Percentiles rank a stretch among this genome's conserved stretches.
phyloP scores from a whole-genome alignment of 1,140 invertebrate genomes.

The Zaprionus nigranus region DNA sequence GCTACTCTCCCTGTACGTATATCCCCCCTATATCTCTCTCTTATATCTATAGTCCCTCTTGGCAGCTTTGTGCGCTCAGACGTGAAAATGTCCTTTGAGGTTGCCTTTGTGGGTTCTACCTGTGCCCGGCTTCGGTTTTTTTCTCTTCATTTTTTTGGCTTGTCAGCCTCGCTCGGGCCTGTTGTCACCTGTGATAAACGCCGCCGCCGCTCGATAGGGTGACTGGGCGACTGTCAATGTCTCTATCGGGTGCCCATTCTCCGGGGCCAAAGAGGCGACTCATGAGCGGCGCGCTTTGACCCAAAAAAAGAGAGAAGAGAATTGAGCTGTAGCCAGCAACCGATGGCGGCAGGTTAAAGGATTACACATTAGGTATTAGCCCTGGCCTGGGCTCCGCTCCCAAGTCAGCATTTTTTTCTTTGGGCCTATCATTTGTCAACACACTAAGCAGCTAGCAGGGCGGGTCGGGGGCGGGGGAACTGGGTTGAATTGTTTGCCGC shows the following conservation, averaged over 20 bases:
- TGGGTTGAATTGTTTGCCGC: conserved; percentile 21
- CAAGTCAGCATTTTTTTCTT: conserved; percentile 66
- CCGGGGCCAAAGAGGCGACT: conserved; percentile 24
- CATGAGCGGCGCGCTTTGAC: conserved; percentile 63
- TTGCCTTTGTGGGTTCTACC: conserved; percentile 39
- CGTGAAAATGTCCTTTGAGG: conserved; percentile 80
- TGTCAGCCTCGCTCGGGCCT: conserved; percentile 35
- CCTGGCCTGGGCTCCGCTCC: conserved; percentile 9
- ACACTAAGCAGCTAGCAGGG: conserved; percentile 53
- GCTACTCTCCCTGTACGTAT: conserved; percentile 22
- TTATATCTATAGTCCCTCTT: conserved; percentile 10
- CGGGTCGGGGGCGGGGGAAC: background rate
- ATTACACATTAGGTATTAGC: conserved; percentile 52
- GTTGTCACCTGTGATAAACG: conserved; percentile 57
- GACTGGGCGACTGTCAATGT: conserved; percentile 45
- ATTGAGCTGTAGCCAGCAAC: conserved; percentile 53
- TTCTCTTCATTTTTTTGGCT: conserved; percentile 24
- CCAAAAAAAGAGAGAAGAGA: conserved; percentile 29
- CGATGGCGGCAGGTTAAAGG: conserved; percentile 75
- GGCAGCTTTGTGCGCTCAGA: conserved; percentile 61
- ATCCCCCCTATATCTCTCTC: background rate
- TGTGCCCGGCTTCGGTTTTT: conserved; percentile 8
- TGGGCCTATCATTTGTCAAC: conserved; percentile 72
- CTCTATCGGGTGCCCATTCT: conserved; percentile 55
- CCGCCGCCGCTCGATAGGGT: conserved; percentile 37